Evolutionary conservation across 2,797 vertebrate genomes (phyloP).

Genomic region (Kryptolebias ocellatus): DNA sequence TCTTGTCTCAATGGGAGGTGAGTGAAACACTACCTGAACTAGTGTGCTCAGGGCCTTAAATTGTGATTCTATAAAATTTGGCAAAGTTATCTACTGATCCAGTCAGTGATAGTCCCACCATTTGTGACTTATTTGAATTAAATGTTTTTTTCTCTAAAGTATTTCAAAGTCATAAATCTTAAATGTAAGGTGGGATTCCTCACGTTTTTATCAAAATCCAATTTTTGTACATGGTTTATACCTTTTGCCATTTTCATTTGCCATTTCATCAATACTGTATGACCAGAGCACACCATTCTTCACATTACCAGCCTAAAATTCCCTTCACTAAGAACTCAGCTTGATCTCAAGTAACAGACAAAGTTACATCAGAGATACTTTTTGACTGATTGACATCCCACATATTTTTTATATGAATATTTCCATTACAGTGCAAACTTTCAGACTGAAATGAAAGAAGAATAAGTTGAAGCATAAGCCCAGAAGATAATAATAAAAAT

Average conservation of each 20-base stretch:
- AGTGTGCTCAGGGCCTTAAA: too few relatives aligned
- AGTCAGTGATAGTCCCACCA: too few relatives aligned
- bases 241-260: too few relatives aligned
- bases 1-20: too few relatives aligned
- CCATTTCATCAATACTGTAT: too few relatives aligned
- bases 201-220: not conserved
- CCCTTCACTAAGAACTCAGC: not conserved
- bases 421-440: not conserved
- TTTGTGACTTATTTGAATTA: too few relatives aligned
- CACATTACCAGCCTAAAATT: not conserved
- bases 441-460: not conserved
- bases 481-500: not conserved
- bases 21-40: too few relatives aligned
- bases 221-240: not conserved
- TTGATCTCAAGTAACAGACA: not conserved
- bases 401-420: not conserved
- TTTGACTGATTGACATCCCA: not conserved
- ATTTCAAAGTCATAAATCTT: too few relatives aligned
- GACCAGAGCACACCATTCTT: not conserved
- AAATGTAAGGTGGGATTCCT: too few relatives aligned
- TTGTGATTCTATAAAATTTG: too few relatives aligned
- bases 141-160: too few relatives aligned
- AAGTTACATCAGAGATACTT: not conserved
- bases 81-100: too few relatives aligned
- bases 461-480: not conserved